A percentile compares a stretch with the other conserved stretches of the same genome.
Conservation (phyloP, 2,797 vertebrate genomes). For the Ptychadena robeensis region DNA sequence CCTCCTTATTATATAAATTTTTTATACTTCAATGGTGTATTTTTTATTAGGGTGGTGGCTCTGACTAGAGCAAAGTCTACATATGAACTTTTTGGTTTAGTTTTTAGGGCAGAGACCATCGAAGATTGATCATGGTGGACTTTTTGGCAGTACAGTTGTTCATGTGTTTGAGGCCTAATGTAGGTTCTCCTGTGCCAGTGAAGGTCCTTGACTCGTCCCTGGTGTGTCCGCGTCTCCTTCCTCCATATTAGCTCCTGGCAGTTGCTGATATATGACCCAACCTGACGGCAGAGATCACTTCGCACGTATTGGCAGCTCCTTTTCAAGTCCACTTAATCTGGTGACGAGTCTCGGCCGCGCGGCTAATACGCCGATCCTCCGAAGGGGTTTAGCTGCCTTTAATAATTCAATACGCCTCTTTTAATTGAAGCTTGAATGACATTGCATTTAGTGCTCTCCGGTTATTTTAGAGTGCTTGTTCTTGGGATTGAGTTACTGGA, state of each 20-base stretch:
- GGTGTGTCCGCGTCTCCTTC: too few relatives aligned
- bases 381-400: not conserved
- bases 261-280: too few relatives aligned
- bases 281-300: not conserved
- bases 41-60: too few relatives aligned
- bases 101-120: too few relatives aligned
- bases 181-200: not conserved
- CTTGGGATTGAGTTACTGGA: constrained; percentile 25
- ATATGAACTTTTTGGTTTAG: too few relatives aligned
- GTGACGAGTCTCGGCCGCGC: not conserved
- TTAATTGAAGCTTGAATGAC: constrained; percentile 9
- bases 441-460: not conserved
- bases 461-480: constrained; percentile 28
- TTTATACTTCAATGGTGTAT: too few relatives aligned
- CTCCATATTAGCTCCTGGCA: too few relatives aligned
- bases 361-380: not conserved
- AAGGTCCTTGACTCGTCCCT: not conserved
- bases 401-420: constrained; percentile 28
- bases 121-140: not conserved
- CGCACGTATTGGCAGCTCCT: not conserved
- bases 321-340: constrained; percentile 6
- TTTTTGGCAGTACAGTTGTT: not conserved
- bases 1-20: too few relatives aligned
- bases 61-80: too few relatives aligned
- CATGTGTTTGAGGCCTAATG: not conserved